These are phyloP conservation scores for Catostylus mosaicus DNA, from an alignment of 30 jellyfish, hydroid and myxozoan genomes.

Conservation along the genomic window DNA sequence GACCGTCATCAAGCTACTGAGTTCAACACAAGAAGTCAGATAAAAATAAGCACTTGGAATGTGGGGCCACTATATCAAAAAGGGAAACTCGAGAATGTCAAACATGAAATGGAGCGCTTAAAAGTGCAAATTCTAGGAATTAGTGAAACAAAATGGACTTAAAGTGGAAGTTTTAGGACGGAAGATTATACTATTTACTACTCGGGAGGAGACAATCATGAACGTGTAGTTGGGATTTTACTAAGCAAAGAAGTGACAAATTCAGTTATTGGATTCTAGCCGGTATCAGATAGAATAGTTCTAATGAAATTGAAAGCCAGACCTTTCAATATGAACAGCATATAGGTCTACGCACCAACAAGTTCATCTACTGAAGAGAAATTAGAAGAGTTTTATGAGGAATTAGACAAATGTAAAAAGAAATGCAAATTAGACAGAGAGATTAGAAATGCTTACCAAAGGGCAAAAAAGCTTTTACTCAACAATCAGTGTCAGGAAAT, in stretches of 20 bases:
- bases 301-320: too few relatives aligned
- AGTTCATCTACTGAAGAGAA: too few relatives aligned
- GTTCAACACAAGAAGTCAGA: constrained; percentile 27
- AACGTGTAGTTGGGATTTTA: constrained; percentile 18
- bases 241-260: constrained; percentile 17
- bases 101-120: constrained; percentile 13
- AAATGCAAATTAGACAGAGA: too few relatives aligned
- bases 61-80: constrained; percentile 16
- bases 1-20: constrained; percentile 40
- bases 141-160: constrained; percentile 9
- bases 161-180: constrained; percentile 14
- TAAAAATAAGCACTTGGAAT: constrained; percentile 15
- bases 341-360: too few relatives aligned
- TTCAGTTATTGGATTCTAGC: constrained; percentile 34
- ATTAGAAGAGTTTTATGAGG: too few relatives aligned
- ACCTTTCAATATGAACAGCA: too few relatives aligned
- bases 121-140: constrained; percentile 27
- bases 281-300: too few relatives aligned
- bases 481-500: too few relatives aligned
- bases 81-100: constrained; percentile 19
- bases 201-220: constrained; percentile 28
- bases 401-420: too few relatives aligned
- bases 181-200: constrained; percentile 7
- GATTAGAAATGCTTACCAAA: too few relatives aligned
- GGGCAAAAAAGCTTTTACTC: too few relatives aligned